Evolutionary conservation across 2,797 vertebrate genomes (phyloP).

Genomic region (Botia almorhae): DNA sequence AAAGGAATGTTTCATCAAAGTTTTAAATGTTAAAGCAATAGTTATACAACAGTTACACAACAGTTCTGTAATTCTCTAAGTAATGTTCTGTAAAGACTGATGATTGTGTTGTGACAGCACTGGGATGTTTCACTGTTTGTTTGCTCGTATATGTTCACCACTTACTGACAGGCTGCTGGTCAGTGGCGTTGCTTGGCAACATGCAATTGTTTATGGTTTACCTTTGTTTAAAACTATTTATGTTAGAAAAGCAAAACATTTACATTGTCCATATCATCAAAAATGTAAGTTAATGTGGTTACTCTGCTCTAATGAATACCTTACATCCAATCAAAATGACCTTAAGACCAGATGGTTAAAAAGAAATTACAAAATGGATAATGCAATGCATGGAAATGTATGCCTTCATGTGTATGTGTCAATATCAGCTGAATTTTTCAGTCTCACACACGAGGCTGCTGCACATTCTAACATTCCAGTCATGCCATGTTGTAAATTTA

Average conservation of each 20-base stretch:
- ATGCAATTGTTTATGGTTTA: too few relatives aligned
- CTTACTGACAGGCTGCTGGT: too few relatives aligned
- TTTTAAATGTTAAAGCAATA: neutral
- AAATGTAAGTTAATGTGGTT: neutral
- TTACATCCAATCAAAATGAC: neutral
- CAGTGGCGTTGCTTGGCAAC: too few relatives aligned
- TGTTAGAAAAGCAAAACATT: neutral
- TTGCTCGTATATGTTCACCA: too few relatives aligned
- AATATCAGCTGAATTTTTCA: too few relatives aligned
- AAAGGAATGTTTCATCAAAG: neutral
- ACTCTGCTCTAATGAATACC: too few relatives aligned
- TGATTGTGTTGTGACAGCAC: too few relatives aligned
- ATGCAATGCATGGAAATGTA: too few relatives aligned
- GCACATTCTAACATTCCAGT: neutral
- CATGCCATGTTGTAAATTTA: neutral
- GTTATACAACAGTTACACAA: neutral
- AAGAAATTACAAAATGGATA: neutral
- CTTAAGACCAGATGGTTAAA: neutral
- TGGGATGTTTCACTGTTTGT: too few relatives aligned
- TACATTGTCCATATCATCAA: neutral
- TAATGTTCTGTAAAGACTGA: too few relatives aligned
- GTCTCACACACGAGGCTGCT: neutral
- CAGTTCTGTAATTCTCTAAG: too few relatives aligned
- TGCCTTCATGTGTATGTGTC: too few relatives aligned
- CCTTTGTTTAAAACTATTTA: neutral